Evolutionary conservation across 1,140 invertebrate genomes (phyloP), one percentile per base, ranked within the genome.

Genomic region (Ericerus pela): DNA sequence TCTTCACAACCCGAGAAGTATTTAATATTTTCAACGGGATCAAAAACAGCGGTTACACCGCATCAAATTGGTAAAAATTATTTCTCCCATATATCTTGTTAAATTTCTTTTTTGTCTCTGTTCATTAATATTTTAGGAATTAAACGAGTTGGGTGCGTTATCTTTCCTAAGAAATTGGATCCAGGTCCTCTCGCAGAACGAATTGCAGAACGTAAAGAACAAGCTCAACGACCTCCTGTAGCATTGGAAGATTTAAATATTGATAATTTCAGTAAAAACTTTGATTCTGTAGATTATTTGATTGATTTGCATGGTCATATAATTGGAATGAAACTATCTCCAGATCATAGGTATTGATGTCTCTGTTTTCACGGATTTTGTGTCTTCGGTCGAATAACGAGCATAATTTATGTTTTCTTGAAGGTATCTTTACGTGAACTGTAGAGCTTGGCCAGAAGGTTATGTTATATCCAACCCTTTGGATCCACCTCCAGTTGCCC

Each of bases 261-360:
- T 60, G 73, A 82, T 54, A 70, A 76, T 2, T 80, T 86, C 1
- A 76, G 76, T 12, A 76, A 84, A 63, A 77, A 76, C 62, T 88
- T 85, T 64, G 85, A 90, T 67, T 76, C 76, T 63, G 75, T 86
- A 12, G 88, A 92, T 71, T 80, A 87, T 68, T 66, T 88, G 1
- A 86, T 93, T 58, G 87, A 93, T 70, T 71, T 93, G 26, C 82
- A 88, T 67, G 88, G 88, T 0, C 87, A 91, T 65, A 89, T 92
- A 54, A 88, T 92, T 62, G 88, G 88, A 61, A 88, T 92, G 84
- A 79, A 82, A 5, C 70, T 92, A 10, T 89, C 86, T 55, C 88
- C 87, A 1, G 88, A 91, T 73, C 84, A 90, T 61, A 80, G 81
- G 81, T 84, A 67, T 61, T 28, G 22, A 5, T 60, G 24, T 11